Percentiles rank a stretch among this genome's conserved stretches.
phyloP scores from a whole-genome alignment of 2,113 vertebrate species.

The Elachura formosa region DNA sequence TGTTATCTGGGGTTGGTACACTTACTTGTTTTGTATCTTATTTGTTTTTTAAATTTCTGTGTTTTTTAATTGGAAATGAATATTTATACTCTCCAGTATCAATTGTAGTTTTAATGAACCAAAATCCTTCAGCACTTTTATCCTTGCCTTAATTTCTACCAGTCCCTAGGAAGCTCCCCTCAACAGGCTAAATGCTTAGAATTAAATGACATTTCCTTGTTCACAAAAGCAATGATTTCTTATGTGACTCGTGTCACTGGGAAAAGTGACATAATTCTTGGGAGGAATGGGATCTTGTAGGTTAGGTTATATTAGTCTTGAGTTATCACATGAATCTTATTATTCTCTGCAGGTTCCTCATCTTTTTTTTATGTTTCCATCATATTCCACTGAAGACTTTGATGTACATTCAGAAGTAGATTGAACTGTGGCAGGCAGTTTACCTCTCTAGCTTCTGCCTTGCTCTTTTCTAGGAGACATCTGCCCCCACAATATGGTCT shows the following conservation, averaged over 20 bases:
- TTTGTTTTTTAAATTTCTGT: background rate
- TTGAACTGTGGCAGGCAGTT: background rate
- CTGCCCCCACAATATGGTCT: accelerated
- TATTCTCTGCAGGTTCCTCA: background rate
- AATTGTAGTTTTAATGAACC: background rate
- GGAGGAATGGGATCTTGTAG: background rate
- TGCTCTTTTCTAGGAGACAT: background rate
- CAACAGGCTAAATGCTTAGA: background rate
- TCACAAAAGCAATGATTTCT: constrained; percentile 6
- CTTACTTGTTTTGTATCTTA: background rate
- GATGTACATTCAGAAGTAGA: background rate
- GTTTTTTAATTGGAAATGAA: background rate
- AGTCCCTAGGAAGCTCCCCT: background rate
- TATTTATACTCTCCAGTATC: background rate
- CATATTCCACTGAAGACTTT: background rate
- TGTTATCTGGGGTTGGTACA: background rate
- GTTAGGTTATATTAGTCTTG: background rate
- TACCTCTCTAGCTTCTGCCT: background rate
- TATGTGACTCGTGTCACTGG: background rate
- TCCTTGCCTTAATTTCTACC: background rate
- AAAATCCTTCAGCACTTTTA: background rate
- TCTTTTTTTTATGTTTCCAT: background rate
- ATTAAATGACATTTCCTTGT: background rate
- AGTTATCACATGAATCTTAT: background rate
- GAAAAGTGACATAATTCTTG: background rate